These are phyloP conservation scores for Drosophila nigritarsus DNA, from an alignment of 2,888 invertebrate species.

Conservation along the genomic window DNA sequence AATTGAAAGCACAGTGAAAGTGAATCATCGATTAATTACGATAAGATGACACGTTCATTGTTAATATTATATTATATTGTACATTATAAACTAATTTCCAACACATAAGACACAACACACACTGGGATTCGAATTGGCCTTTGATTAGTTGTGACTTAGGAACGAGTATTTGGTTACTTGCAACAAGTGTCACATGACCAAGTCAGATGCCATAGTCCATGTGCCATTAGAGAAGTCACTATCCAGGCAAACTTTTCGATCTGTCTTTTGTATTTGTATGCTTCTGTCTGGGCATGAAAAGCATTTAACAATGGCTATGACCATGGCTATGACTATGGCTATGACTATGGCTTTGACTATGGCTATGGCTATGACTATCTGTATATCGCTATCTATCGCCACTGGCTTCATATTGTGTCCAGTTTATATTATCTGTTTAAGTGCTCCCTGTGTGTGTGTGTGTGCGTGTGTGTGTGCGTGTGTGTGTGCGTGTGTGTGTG, in stretches of 20 bases:
- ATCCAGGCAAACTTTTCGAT: slow-evolving; percentile 18
- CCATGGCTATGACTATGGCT: slow-evolving; percentile 8
- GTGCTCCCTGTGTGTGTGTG: not conserved
- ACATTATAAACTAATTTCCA: not conserved
- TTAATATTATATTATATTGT: not conserved
- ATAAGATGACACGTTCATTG: not conserved
- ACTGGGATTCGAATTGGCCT: not conserved
- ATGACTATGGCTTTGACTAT: slow-evolving; percentile 16
- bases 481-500: slow-evolving; percentile 7
- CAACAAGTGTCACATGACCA: not conserved
- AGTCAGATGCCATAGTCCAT: slow-evolving; percentile 30
- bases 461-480: too few species aligned
- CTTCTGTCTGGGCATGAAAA: slow-evolving; percentile 67
- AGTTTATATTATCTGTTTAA: slow-evolving; percentile 7
- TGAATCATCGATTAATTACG: not conserved
- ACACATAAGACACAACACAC: not conserved
- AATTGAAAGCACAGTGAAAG: not conserved
- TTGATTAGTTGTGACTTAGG: not conserved
- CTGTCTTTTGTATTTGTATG: slow-evolving; percentile 44
- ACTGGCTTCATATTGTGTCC: slow-evolving; percentile 27
- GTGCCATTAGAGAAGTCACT: not conserved
- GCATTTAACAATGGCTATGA: slow-evolving; percentile 26
- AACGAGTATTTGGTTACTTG: not conserved
- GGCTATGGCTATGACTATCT: slow-evolving; percentile 20
- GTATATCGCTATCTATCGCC: slow-evolving; percentile 26